Base-by-base conservation (phyloP, 2,888 invertebrate species). In the Trachelus troglodyta region DNA sequence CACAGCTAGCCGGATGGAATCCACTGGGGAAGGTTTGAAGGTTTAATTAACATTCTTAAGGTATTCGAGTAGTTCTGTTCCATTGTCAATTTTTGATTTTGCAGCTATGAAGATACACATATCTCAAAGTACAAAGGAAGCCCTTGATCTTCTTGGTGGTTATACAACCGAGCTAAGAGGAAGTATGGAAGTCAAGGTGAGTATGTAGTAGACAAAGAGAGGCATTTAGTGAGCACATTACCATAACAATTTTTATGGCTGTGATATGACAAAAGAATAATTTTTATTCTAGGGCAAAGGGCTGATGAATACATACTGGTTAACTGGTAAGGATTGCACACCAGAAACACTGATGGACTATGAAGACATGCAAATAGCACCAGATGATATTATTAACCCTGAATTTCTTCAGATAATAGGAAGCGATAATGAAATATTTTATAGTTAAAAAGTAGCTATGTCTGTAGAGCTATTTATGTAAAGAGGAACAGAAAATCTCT, bases 1-100 rank as follows among this genome's bases (percentile, higher is more conserved):
- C 85, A 94, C 94, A 0, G 94, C 94, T 1, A 94, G 94, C 75
- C 90, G 95, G 75, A 95, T 95, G 94, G 94, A 95, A 88, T 94
- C 93, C 73, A 93, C 93, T 0, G 94, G 94, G 0, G 93, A 93
- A 91, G 91, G 93, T 92, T 79, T 33, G 40, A 56, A 56, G 56
- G 76, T 30, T 69, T 30, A 40, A 30, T 31, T 33, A 34, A 34
- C 35, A 23, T 37, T 79, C 9, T 56, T 56, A 56, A 56, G 56
- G 56, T 56, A 23, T 56, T 56, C 2, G 0, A 23, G 40, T 34
- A 34, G 31, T 34, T 15, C 33, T 75, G 35, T 69, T 76, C 40
- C 79, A 83, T 9, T 69, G 35, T 69, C 71, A 69, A 34, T 76
- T 69, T 78, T 78, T 81, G 77, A 80, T 81, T 79, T 88, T 87